Conservation (phyloP, 35 echinoderm and acorn worm genomes). For the Stichopus chloronotus region DNA sequence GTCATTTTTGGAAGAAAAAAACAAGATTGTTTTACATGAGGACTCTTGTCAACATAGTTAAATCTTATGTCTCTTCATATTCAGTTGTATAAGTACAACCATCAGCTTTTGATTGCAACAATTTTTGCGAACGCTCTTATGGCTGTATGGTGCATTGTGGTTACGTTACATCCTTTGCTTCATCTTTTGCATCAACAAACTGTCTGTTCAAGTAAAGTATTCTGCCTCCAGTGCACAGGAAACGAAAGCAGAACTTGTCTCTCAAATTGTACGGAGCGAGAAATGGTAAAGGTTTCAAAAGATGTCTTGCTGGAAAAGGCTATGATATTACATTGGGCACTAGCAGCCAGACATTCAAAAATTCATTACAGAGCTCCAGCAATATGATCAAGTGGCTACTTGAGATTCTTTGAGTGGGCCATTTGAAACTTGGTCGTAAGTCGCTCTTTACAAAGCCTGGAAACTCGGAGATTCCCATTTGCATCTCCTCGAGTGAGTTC, state of each 20-base stretch:
- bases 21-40: background rate
- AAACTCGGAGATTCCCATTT: constrained; percentile 14
- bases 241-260: constrained; percentile 18
- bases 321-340: constrained; percentile 44
- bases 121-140: no score
- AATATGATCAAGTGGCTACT: constrained; percentile 55
- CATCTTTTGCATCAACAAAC: background rate
- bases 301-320: background rate
- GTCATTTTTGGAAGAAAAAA: background rate
- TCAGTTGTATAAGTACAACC: no score
- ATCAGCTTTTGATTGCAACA: no score
- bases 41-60: background rate
- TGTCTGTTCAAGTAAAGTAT: background rate
- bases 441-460: constrained; percentile 30
- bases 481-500: constrained; percentile 29
- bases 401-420: constrained; percentile 42
- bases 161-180: background rate
- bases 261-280: background rate
- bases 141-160: no score
- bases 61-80: no score
- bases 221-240: constrained; percentile 23
- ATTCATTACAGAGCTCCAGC: constrained; percentile 47
- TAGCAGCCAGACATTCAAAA: constrained; percentile 39
- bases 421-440: constrained; percentile 47
- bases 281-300: constrained; percentile 27